A percentile compares a stretch with the other conserved stretches of the same genome.
Conservation (phyloP, 2,797 vertebrate species). For the Sitta carolinensis region DNA sequence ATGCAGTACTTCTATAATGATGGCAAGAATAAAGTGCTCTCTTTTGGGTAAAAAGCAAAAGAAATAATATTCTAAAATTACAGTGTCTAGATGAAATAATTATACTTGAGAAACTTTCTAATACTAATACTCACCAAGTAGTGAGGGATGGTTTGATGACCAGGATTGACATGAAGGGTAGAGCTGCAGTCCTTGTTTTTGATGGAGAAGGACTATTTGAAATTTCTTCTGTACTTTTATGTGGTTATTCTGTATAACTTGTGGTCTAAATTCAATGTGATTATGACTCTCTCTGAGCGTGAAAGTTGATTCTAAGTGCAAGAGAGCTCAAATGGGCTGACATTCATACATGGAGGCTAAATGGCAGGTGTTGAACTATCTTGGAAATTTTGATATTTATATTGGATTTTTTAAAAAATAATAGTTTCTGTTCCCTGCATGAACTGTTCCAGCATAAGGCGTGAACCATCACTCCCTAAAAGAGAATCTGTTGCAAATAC, state of each 20-base stretch:
- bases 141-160: neutral
- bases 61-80: neutral
- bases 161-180: neutral
- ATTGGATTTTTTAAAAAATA: neutral
- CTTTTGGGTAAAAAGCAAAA: neutral
- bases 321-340: neutral
- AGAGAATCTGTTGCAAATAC: neutral
- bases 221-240: neutral
- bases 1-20: neutral
- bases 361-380: neutral
- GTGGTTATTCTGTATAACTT: neutral
- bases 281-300: neutral
- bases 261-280: neutral
- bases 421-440: neutral
- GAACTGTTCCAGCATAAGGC: neutral
- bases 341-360: neutral
- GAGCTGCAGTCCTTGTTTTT: neutral
- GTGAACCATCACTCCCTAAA: neutral
- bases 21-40: neutral
- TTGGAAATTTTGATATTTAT: neutral
- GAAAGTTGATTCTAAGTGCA: neutral
- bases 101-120: neutral
- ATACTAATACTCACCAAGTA: neutral
- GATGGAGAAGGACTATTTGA: neutral
- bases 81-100: neutral